phyloP scores from a whole-genome alignment of 2,797 vertebrate genomes.

The Tadarida brasiliensis region DNA sequence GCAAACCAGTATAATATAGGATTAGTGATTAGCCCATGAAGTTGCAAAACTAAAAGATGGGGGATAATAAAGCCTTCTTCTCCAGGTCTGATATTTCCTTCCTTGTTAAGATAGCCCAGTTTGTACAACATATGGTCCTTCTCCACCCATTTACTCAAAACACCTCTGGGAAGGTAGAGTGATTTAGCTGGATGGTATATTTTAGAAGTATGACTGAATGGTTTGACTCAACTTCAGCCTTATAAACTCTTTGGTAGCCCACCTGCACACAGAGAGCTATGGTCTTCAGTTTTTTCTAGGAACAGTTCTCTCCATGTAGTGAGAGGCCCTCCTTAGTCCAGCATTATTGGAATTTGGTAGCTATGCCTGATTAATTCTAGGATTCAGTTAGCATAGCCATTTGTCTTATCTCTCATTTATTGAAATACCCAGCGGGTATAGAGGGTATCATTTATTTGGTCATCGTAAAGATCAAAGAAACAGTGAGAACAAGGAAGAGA shows the following conservation, averaged over 20 bases:
- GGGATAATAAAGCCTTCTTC: not conserved
- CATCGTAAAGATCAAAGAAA: not conserved
- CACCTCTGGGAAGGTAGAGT: not conserved
- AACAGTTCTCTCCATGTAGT: not conserved
- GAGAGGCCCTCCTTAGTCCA: not conserved
- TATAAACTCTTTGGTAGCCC: not conserved
- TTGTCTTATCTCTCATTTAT: slow-evolving; percentile 10
- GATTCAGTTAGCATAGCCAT: not conserved
- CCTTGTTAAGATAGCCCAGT: not conserved
- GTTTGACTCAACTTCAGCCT: not conserved
- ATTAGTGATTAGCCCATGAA: not conserved
- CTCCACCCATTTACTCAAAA: not conserved
- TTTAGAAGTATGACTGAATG: not conserved
- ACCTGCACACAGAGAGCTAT: not conserved
- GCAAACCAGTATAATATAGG: not conserved
- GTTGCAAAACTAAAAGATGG: not conserved
- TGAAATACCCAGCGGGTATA: not conserved
- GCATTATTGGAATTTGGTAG: not conserved
- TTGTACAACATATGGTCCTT: not conserved
- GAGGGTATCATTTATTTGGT: not conserved
- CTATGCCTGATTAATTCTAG: not conserved
- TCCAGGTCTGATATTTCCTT: not conserved
- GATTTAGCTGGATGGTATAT: not conserved
- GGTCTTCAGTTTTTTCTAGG: not conserved
- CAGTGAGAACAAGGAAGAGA: not conserved